Conservation (phyloP, 2,113 vertebrate species). For the Scortum barcoo region DNA sequence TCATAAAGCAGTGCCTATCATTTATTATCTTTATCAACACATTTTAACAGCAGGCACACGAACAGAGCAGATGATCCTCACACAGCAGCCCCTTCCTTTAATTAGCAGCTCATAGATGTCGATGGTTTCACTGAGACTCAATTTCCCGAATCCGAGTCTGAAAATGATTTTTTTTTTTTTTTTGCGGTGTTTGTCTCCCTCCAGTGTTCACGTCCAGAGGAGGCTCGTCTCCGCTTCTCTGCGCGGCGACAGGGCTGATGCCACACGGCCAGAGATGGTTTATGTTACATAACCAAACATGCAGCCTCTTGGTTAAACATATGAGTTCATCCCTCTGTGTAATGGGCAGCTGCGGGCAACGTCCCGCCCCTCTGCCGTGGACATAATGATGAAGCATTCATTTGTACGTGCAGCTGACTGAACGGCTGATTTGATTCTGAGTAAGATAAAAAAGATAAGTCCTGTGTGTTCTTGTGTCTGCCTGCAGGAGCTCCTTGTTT, state of each 20-base stretch:
- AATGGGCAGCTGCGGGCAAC: slow-evolving; percentile 15
- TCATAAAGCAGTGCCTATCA: background rate
- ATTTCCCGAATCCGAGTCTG: background rate
- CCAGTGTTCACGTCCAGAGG: slow-evolving; percentile 37
- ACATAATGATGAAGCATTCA: background rate
- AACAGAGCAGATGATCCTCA: slow-evolving; percentile 1
- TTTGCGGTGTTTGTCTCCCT: slow-evolving; percentile 70
- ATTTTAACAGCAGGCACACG: too few species aligned
- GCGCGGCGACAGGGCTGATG: background rate
- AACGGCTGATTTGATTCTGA: background rate
- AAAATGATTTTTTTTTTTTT: too few species aligned
- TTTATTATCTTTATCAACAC: background rate
- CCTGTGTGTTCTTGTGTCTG: background rate
- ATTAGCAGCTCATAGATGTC: slow-evolving; percentile 41
- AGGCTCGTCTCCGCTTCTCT: background rate
- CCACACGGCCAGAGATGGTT: slow-evolving; percentile 26
- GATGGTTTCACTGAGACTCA: slow-evolving; percentile 39
- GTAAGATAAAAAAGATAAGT: background rate
- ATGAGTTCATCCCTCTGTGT: slow-evolving; percentile 7
- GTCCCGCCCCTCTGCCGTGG: slow-evolving; percentile 1
- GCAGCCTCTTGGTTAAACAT: background rate
- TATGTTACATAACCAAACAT: slow-evolving; percentile 48
- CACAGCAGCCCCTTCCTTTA: slow-evolving; percentile 12
- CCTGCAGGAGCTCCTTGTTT: background rate
- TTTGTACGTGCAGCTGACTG: background rate